Conservation (phyloP, 2,113 vertebrate genomes). For the Myiopsitta monachus region DNA sequence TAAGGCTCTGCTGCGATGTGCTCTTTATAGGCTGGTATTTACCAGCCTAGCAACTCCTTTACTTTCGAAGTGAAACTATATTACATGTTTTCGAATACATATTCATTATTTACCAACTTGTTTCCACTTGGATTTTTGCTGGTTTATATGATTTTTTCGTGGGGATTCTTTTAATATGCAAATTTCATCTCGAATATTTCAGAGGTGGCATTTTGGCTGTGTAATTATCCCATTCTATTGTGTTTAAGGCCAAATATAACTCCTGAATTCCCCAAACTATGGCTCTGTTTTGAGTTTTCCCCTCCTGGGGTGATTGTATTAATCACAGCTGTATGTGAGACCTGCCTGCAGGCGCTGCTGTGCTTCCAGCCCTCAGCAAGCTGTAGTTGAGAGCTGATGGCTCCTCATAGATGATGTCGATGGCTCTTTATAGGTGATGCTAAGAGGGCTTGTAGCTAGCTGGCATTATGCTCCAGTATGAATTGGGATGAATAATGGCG, state of each 20-base stretch:
- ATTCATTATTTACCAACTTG: conserved; percentile 69
- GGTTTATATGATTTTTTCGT: conserved; percentile 23
- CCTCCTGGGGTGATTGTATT: background rate
- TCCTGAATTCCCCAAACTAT: conserved; percentile 4
- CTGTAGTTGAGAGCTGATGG: background rate
- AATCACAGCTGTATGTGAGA: background rate
- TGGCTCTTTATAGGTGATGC: background rate
- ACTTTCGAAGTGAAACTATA: conserved; percentile 54
- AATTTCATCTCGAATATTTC: conserved; percentile 34
- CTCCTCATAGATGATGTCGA: rapidly evolving
- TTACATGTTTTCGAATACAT: conserved; percentile 58
- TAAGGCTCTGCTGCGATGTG: conserved; percentile 18
- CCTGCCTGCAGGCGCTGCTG: background rate
- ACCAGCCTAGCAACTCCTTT: conserved; percentile 52
- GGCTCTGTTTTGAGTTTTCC: background rate
- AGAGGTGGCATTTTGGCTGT: background rate
- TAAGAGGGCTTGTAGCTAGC: background rate
- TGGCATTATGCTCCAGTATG: background rate
- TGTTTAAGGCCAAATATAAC: conserved; percentile 62
- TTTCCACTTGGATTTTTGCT: conserved; percentile 57
- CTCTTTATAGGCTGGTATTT: conserved; percentile 68
- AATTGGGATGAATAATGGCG: background rate
- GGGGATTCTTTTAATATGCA: conserved; percentile 51
- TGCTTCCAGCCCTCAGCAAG: background rate
- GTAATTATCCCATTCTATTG: conserved; percentile 44